Base-by-base conservation (phyloP, 2,888 invertebrate species). In the Drosophila phalerata region DNA sequence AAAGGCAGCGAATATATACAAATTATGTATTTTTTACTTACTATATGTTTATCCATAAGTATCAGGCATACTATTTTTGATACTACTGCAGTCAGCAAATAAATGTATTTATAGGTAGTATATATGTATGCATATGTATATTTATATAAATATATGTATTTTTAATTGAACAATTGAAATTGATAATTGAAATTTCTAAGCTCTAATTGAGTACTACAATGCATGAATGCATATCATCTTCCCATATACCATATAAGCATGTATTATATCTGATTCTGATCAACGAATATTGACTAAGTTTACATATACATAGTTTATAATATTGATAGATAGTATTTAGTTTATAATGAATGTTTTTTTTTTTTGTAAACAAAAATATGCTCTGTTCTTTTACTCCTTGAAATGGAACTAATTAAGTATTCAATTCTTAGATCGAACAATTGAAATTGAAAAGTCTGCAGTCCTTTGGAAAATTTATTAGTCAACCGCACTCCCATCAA, bases 391-490 rank as follows among this genome's bases (percentile, higher is more conserved):
- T 69, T 48, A 56, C 38, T 55, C 30, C 38, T 25, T 45, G 9
- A 48, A 63, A 25, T 17, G 15, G 58, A 38, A 52, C 51, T 52
- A 30, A 38, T 42, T 47, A 61, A 66, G 66, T 74, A 77, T 72
- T 77, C 47, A 45, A 71, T 52, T 49, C 40, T 32, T 55, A 34
- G 47, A 66, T 62, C 58, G 67, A 78, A 78, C 52, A 78, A 78
- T 67, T 78, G 68, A 64, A 76, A 74, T 51, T 60, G 34, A 79
- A 74, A 76, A 76, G 75, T 76, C 79, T 76, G 79, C 55, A 68
- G 17, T 56, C 42, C 52, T 56, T 68, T 55, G 52, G 56, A 45
- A 72, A 73, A 66, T 40, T 38, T 43, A 17, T 64, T 69, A 69
- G 58, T 69, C 75, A 74, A 49, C 38, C 53, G 48, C 52, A 13